Evolutionary conservation across 1,140 invertebrate species (phyloP), one percentile per base, ranked within the genome.

Genomic region (Temnothorax longispinosus): DNA sequence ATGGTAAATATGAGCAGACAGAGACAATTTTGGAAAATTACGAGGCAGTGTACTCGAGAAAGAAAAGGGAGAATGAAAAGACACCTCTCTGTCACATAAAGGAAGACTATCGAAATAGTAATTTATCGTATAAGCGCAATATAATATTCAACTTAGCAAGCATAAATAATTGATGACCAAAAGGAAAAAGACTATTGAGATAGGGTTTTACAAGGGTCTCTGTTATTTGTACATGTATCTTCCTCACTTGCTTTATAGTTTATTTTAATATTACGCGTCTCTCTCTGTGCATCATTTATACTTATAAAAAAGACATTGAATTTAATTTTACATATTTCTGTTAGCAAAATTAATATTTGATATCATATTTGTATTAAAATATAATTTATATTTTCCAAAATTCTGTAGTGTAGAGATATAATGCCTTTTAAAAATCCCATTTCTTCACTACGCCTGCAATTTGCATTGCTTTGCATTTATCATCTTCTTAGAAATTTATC

Each of bases 1-100:
- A 75, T 21, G 8, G 38, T 38, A 75, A 84, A 84, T 84, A 84
- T 35, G 32, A 60, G 13, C 62, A 27, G 27, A 38, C 13, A 58
- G n/a, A 62, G 35, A 41, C 13, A 54, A 41, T 3, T 54, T 71
- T 44, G 15, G 5, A 44, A 81, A 58, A 71, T 81, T 56, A 32
- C 44, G 6, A 44, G 15, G 27, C n/a, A 54, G 27, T 69, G 11
- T 10, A 21, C 8, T 65, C 6, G n/a, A 50, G 27, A 15, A 21
- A 41, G 11, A 11, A 18, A 69, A 64, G 7, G 6, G 0, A 2
- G 0, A 52, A 5, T 5, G 3, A 50, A 18, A 56, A 54, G 15
- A 41, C 10, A 15, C n/a, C 11, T 27, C 21, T 38, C n/a, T 38
- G 27, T 8, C 18, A 74, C 15, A 18, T 4, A 52, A 21, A 75